Evolutionary conservation across 2,888 invertebrate genomes (phyloP).

Genomic region (Zygogramma bicolorata): DNA sequence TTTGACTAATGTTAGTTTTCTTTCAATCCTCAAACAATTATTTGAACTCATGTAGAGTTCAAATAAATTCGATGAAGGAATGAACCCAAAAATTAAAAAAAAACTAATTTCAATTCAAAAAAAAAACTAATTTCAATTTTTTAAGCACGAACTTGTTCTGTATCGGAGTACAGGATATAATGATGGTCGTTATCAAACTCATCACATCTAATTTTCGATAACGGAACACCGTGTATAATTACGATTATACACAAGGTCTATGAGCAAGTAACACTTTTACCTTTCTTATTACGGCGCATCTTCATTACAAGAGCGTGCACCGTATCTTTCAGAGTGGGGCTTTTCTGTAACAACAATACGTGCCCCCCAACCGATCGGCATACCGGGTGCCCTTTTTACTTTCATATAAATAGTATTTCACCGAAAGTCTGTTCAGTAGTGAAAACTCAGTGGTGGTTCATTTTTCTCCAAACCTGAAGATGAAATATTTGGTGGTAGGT

Average conservation of each 20-base stretch:
- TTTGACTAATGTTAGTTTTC: too few species aligned
- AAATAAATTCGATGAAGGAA: too few species aligned
- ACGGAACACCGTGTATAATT: background rate
- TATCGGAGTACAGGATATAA: background rate
- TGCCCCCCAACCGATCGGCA: conserved; percentile 16
- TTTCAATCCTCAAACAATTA: too few species aligned
- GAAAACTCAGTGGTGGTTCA: conserved; percentile 42
- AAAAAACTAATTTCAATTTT: too few species aligned
- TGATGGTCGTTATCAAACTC: background rate
- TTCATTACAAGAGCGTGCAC: conserved; percentile 20
- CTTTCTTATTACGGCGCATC: conserved; percentile 32
- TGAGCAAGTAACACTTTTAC: conserved; percentile 35
- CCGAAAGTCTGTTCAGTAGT: conserved; percentile 39
- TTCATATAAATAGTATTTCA: conserved; percentile 47
- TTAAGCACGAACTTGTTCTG: background rate
- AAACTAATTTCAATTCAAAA: too few species aligned
- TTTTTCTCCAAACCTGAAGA: conserved; percentile 37
- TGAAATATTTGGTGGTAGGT: conserved; percentile 59
- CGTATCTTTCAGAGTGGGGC: conserved; percentile 29
- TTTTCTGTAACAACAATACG: conserved; percentile 19
- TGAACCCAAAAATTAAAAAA: too few species aligned
- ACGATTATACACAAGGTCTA: conserved; percentile 25
- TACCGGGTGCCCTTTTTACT: conserved; percentile 39
- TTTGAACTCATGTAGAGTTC: too few species aligned
- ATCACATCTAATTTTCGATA: background rate